Conservation (phyloP, 2,888 invertebrate genomes). For the Thelaira solivaga region DNA sequence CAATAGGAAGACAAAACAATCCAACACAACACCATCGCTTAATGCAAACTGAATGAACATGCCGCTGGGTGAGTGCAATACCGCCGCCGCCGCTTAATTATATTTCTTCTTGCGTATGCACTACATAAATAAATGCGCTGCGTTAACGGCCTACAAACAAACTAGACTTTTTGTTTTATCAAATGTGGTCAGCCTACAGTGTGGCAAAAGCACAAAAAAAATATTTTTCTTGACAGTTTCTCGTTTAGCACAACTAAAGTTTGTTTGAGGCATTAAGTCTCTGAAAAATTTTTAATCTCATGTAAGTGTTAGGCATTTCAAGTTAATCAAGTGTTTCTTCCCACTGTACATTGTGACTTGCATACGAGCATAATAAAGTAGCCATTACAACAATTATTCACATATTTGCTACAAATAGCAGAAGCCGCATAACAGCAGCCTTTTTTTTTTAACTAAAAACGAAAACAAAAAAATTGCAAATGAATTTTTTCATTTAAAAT, state of each 20-base stretch:
- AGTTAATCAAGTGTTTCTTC: not conserved
- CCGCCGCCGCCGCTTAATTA: conserved; percentile 9
- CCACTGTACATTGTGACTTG: conserved; percentile 25
- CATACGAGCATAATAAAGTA: conserved; percentile 15
- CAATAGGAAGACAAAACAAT: conserved; percentile 36
- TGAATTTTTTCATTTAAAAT: conserved; percentile 63
- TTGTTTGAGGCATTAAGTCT: too few species aligned
- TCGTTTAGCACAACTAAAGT: too few species aligned
- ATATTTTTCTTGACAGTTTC: too few species aligned
- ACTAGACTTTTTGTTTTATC: not conserved
- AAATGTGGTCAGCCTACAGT: conserved; percentile 27
- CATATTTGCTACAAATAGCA: conserved; percentile 32
- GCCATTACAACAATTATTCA: conserved; percentile 7
- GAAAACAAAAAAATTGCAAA: conserved; percentile 37
- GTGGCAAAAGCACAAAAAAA: too few species aligned
- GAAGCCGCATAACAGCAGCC: conserved; percentile 38
- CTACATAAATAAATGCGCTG: too few species aligned
- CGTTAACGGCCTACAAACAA: not conserved
- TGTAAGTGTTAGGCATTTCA: too few species aligned
- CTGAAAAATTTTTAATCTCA: too few species aligned
- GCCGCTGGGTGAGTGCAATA: conserved; percentile 57
- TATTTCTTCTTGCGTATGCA: conserved; percentile 7
- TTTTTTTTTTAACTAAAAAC: not conserved
- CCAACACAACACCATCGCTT: conserved; percentile 42
- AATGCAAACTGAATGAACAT: conserved; percentile 49